phyloP scores from a whole-genome alignment of 2,888 invertebrate genomes.

The Scrobipalpa atriplicella region DNA sequence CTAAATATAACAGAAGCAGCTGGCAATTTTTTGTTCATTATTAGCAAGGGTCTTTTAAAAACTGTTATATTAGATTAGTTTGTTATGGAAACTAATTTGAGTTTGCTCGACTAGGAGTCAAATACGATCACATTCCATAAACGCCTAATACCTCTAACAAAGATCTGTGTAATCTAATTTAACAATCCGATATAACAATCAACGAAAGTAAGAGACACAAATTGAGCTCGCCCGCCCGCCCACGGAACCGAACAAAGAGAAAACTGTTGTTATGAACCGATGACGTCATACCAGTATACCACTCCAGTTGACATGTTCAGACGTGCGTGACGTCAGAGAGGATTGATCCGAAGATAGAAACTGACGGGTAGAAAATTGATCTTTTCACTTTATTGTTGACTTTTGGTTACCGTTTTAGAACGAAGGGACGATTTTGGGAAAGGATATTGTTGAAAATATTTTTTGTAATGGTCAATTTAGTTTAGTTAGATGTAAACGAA shows the following conservation, averaged over 20 bases:
- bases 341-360: slow-evolving; percentile 30
- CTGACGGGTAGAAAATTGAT: slow-evolving; percentile 18
- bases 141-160: not conserved
- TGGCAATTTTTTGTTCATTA: no score
- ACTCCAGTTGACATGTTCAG: slow-evolving; percentile 18
- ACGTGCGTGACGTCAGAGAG: slow-evolving; percentile 14
- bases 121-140: not conserved
- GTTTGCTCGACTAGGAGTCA: no score
- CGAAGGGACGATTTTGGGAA: not conserved
- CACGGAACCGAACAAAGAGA: slow-evolving; percentile 11
- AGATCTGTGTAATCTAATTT: not conserved
- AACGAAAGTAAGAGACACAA: not conserved
- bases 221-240: slow-evolving; percentile 1
- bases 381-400: slow-evolving; percentile 24
- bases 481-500: no score
- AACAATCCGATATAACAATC: not conserved
- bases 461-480: no score
- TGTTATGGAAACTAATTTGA: no score
- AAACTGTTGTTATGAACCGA: slow-evolving; percentile 18
- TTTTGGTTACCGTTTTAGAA: slow-evolving; percentile 10
- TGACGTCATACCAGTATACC: slow-evolving; percentile 13
- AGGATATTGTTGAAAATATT: not conserved
- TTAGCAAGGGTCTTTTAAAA: no score
- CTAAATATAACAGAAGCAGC: no score
- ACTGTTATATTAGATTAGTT: no score